Base-by-base conservation (phyloP, 2,888 invertebrate genomes). In the Meandrusa payeni region DNA sequence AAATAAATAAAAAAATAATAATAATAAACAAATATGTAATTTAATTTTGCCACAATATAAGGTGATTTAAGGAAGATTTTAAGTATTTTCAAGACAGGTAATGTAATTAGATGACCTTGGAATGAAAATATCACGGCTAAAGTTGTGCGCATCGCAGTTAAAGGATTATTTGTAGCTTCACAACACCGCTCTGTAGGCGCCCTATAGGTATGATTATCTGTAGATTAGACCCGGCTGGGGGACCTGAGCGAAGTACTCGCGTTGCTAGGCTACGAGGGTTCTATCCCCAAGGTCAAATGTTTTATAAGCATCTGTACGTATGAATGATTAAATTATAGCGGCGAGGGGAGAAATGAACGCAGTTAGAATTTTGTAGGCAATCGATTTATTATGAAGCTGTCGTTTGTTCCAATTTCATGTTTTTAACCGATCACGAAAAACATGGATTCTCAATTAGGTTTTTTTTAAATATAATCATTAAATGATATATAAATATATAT, bases 241-340 rank as follows among this genome's bases (percentile, higher is more conserved):
- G 83, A 72, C 67, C 77, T 72, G 72, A 65, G 73, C 65, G 67
- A 63, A 64, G 67, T 64, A 60, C 65, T 63, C 54, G 61, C 76
- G 85, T 86, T 83, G 85, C 83, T 81, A 81, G 77, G 86, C 74
- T 79, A 83, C 82, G 69, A 69, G 73, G 74, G 69, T 65, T 75
- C 64, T 62, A 65, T 64, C 72, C 73, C 80, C 86, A 86, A 85
- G 86, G 86, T 86, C 86, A 86, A 63, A 71, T 65, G 66, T 67
- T 69, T 69, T 76, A 78, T 76, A 78, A 61, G 53, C 61, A 61
- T 66, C 70, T 59, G 61, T 73, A 75, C 36, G 22, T 55, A 55
- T 72, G 69, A 55, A 50, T 55, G 64, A 67, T 62, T 57, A 56
- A 68, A 64, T 72, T 68, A 66, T 66, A 23, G 44, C 43, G 22